Evolutionary conservation across 2,113 vertebrate species (phyloP).

Genomic region (Proteles cristata): DNA sequence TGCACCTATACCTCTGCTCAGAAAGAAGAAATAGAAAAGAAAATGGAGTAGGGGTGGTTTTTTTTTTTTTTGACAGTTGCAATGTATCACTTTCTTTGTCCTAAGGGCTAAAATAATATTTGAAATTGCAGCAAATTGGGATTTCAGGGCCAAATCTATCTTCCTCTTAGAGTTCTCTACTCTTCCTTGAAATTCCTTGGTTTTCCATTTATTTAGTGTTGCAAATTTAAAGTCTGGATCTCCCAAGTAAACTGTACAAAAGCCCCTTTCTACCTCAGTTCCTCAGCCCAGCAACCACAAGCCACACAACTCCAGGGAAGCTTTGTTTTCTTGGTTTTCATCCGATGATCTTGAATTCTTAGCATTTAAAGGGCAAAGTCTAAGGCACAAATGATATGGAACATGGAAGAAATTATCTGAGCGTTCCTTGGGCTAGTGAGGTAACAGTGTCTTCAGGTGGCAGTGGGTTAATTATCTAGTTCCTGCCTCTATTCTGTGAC

Average conservation of each 20-base stretch:
- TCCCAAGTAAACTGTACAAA: neutral
- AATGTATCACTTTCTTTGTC: slow-evolving; percentile 73
- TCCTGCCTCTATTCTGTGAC: neutral
- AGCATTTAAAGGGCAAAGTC: neutral
- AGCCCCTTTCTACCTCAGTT: neutral
- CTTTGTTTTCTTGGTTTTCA: neutral
- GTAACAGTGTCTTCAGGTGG: neutral
- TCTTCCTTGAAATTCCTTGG: slow-evolving; percentile 46
- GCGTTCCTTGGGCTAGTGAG: neutral
- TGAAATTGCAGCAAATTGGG: slow-evolving; percentile 69
- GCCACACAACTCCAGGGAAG: neutral
- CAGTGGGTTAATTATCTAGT: neutral
- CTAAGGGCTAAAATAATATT: slow-evolving; percentile 69
- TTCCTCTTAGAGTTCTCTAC: slow-evolving; percentile 49
- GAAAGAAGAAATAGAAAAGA: slow-evolving; percentile 44
- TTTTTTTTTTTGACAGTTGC: slow-evolving; percentile 53
- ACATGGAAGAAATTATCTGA: neutral
- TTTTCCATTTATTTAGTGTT: slow-evolving; percentile 36
- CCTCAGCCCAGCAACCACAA: neutral
- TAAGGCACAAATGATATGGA: neutral
- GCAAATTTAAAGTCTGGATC: neutral
- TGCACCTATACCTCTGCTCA: neutral
- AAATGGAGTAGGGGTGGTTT: neutral
- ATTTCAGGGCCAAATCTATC: slow-evolving; percentile 65
- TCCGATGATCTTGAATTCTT: neutral